These are phyloP conservation scores for Galaxea fascicularis DNA, from an alignment of 92 coral and sea anemone genomes.

Conservation along the genomic window DNA sequence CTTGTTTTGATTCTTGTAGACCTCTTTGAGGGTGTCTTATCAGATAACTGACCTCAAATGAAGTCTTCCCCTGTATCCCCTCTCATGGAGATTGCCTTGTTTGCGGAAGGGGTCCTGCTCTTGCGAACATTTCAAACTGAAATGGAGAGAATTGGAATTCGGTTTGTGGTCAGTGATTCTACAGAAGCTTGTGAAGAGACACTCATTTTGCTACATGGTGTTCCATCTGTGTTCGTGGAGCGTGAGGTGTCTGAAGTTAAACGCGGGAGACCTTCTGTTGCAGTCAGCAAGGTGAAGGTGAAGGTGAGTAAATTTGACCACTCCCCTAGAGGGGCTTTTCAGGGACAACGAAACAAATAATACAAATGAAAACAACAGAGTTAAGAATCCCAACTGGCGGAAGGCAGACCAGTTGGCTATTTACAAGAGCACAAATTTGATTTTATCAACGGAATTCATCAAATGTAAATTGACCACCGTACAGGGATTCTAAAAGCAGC, in stretches of 20 bases:
- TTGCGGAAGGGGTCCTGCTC: conserved; percentile 75
- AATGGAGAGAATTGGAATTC: conserved; percentile 82
- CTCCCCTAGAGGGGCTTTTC: too few relatives aligned
- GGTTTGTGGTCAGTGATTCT: conserved; percentile 59
- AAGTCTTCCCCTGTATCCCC: conserved; percentile 84
- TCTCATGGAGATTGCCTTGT: conserved; percentile 74
- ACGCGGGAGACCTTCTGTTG: conserved; percentile 80
- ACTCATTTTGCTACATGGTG: conserved; percentile 51
- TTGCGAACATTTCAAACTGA: conserved; percentile 76
- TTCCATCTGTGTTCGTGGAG: conserved; percentile 90
- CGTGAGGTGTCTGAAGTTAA: conserved; percentile 87
- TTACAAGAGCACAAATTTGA: too few relatives aligned
- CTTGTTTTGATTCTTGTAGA: conserved; percentile 63
- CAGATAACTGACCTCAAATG: conserved; percentile 40
- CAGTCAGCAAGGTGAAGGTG: conserved; percentile 84
- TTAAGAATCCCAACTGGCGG: too few relatives aligned
- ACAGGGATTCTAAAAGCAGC: too few relatives aligned
- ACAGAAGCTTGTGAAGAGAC: conserved; percentile 37
- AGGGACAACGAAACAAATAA: too few relatives aligned
- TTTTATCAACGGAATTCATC: too few relatives aligned
- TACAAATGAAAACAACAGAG: too few relatives aligned
- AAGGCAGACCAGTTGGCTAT: too few relatives aligned
- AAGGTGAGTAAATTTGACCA: too few relatives aligned
- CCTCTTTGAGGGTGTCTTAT: conserved; percentile 48
- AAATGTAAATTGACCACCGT: too few relatives aligned